These are phyloP conservation scores for Drosophila takahashii DNA, from an alignment of 1,140 invertebrate genomes.

Conservation along the genomic window DNA sequence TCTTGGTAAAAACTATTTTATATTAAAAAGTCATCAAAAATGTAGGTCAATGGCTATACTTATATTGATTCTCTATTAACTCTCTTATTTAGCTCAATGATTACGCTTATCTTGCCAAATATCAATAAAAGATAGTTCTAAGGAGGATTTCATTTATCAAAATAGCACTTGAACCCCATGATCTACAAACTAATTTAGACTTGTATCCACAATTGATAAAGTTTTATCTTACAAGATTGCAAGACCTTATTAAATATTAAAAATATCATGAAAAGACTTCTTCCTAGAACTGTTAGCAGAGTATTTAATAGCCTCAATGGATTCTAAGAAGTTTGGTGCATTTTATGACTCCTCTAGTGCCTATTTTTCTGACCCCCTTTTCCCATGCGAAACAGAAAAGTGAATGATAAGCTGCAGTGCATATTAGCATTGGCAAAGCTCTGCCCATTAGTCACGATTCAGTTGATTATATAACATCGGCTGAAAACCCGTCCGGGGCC, in stretches of 20 bases:
- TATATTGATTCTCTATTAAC: background rate
- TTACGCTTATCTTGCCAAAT: slow-evolving; percentile 1
- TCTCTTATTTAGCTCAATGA: slow-evolving; percentile 4
- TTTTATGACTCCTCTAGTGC: slow-evolving; percentile 12
- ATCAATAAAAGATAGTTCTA: slow-evolving; percentile 10
- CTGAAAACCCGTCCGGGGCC: slow-evolving; percentile 23
- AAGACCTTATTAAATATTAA: background rate
- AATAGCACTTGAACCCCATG: background rate
- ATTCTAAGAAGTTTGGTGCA: slow-evolving; percentile 4
- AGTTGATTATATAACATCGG: slow-evolving; percentile 37
- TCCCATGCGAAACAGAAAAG: slow-evolving; percentile 1
- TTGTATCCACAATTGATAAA: background rate
- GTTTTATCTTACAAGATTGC: background rate
- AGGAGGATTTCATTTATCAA: background rate
- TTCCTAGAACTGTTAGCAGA: background rate
- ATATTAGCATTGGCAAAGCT: slow-evolving; percentile 16
- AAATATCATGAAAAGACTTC: background rate
- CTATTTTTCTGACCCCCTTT: slow-evolving; percentile 22
- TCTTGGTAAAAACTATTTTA: background rate
- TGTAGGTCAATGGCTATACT: background rate
- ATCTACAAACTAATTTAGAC: background rate
- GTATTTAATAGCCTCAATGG: background rate
- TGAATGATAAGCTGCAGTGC: slow-evolving; percentile 23
- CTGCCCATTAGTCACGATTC: slow-evolving; percentile 45
- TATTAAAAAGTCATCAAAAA: background rate